Evolutionary conservation across 2,113 vertebrate species (phyloP).

Genomic region (Dipodomys ordii): DNA sequence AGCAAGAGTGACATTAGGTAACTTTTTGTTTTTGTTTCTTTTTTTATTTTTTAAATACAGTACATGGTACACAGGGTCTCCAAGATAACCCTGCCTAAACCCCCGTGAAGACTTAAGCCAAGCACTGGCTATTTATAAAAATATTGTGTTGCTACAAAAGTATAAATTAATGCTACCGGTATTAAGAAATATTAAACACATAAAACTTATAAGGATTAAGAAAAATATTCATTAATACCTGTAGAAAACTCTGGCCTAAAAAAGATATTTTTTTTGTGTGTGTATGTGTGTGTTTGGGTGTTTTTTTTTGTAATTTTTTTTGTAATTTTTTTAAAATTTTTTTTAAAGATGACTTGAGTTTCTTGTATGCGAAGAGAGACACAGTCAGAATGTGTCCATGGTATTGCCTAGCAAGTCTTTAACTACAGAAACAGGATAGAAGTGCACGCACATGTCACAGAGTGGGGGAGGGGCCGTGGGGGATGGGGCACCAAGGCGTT

Average conservation of each 20-base stretch:
- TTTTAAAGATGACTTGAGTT: slow-evolving; percentile 89
- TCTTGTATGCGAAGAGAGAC: slow-evolving; percentile 84
- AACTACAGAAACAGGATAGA: slow-evolving; percentile 87
- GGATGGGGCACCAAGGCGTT: slow-evolving; percentile 77
- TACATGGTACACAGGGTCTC: slow-evolving; percentile 92
- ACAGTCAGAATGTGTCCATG: slow-evolving; percentile 81
- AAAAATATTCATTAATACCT: slow-evolving; percentile 94
- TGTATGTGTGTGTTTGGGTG: slow-evolving; percentile 79
- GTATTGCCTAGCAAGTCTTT: slow-evolving; percentile 89
- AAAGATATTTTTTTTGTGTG: slow-evolving; percentile 90
- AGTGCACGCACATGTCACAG: slow-evolving; percentile 81
- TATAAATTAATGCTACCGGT: slow-evolving; percentile 99
- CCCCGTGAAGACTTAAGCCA: slow-evolving; percentile 91
- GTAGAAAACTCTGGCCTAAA: slow-evolving; percentile 93
- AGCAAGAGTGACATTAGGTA: slow-evolving; percentile 97
- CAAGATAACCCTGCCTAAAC: slow-evolving; percentile 88
- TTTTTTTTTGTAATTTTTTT: slow-evolving; percentile 87
- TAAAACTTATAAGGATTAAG: slow-evolving; percentile 93
- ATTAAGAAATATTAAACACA: slow-evolving; percentile 95
- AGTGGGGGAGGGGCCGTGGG: slow-evolving; percentile 44
- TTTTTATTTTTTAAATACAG: slow-evolving; percentile 89
- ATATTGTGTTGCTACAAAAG: slow-evolving; percentile 99
- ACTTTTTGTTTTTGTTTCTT: slow-evolving; percentile 86
- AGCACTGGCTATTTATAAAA: slow-evolving; percentile 97
- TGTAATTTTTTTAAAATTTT: slow-evolving; percentile 85